phyloP scores from a whole-genome alignment of 2,113 vertebrate genomes.

The Channa argus region DNA sequence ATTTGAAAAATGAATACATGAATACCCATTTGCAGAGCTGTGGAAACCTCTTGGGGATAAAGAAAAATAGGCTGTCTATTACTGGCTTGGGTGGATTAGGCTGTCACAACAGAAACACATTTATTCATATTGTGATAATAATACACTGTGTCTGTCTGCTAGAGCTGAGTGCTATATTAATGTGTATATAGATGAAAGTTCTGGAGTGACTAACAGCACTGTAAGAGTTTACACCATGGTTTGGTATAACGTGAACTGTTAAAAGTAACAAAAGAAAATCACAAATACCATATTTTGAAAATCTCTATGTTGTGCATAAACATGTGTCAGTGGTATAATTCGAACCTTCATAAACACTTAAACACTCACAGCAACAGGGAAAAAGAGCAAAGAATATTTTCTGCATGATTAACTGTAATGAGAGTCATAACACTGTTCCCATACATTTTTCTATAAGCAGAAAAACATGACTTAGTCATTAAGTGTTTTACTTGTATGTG shows the following conservation, averaged over 20 bases:
- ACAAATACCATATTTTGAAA: constrained; percentile 6
- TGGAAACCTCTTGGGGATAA: background rate
- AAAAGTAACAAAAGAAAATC: constrained; percentile 7
- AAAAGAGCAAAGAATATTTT: constrained; percentile 1
- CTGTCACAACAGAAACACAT: constrained; percentile 10
- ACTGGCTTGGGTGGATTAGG: constrained; percentile 38
- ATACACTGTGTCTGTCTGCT: constrained; percentile 10
- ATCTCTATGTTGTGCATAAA: constrained; percentile 14
- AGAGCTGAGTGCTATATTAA: constrained; percentile 13
- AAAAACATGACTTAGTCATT: constrained; percentile 18
- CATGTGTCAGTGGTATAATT: too few species aligned
- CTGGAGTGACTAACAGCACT: constrained; percentile 20
- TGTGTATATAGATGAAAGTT: constrained; percentile 20
- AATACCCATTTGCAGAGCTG: background rate
- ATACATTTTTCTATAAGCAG: too few species aligned
- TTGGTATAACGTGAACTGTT: constrained; percentile 12
- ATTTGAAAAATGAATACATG: background rate
- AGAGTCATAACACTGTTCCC: too few species aligned
- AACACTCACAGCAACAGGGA: background rate
- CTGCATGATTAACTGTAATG: constrained; percentile 28
- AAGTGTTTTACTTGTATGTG: background rate
- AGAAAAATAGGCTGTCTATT: constrained; percentile 41
- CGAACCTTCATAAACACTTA: too few species aligned
- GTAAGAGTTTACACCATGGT: constrained; percentile 6
- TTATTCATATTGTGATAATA: constrained; percentile 25